Base-by-base conservation (phyloP, 1,140 invertebrate genomes). In the Pristionchus pacificus region DNA sequence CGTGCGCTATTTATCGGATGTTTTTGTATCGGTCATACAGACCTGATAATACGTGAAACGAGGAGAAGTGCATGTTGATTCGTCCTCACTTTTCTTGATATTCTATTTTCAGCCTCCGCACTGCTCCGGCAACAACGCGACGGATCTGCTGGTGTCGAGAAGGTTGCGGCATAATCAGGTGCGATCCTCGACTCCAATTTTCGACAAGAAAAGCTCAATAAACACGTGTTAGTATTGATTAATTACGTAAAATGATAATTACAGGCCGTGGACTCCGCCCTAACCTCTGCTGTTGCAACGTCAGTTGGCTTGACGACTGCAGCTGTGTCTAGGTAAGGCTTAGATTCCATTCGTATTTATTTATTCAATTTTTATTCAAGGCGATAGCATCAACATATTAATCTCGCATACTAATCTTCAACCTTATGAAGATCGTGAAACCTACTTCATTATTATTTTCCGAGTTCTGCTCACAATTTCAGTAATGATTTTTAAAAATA, bases 181-280 rank as follows among this genome's bases (percentile, higher is more conserved):
- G 59, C 33, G 57, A 55, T 64, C 71, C 15, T 55, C 68, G 25
- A 72, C 71, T 0, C 68, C 71, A 2, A 65, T 65, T 24, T 60
- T 72, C 10, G 49, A 57, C 1, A 72, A 64, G 24, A 68, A 72
- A 15, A 65, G 66, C 14, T 32, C 60, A 24, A 32, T 71, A n/a
- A n/a, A n/a, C n/a, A n/a, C n/a, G n/a, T n/a, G n/a, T n/a, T 0
- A 30, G 60, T 29, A 27, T 55, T 19, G 62, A 61, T 3, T 30
- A 61, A 6, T 14, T 58, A 2, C 31, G 60, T 19, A 28, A 19
- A 25, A 24, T 49, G 29, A 63, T 71, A 14, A 10, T 71, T 1
- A 65, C 61, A 29, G 27, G 58, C 63, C 57, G 14, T 27, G 2
- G 38, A 66, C 30, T 65, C 49, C 15, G 59, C 59, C 6, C 49